A percentile compares a stretch with the other conserved stretches of the same genome.
These are phyloP conservation scores for Rhyzopertha dominica DNA, from an alignment of 1,140 invertebrate genomes.

Conservation along the genomic window DNA sequence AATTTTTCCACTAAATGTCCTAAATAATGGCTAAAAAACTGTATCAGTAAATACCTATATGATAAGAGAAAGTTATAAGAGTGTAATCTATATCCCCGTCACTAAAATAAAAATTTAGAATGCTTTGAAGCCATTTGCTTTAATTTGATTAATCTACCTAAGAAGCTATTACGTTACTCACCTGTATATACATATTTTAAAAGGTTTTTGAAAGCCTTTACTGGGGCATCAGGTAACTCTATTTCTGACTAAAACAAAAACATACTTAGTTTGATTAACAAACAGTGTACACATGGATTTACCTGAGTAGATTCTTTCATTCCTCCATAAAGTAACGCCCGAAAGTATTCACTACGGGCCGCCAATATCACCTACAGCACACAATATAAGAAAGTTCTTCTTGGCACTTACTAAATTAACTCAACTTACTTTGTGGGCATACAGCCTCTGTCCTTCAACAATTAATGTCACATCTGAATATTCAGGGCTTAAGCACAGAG, in stretches of 20 bases:
- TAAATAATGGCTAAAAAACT: no score
- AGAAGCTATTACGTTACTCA: conserved; percentile 24
- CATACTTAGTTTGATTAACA: conserved; percentile 4
- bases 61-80: no score
- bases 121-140: background rate
- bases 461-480: conserved; percentile 89
- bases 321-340: conserved; percentile 85
- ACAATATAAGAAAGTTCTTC: conserved; percentile 1
- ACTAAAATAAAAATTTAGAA: no score
- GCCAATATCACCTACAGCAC: conserved; percentile 68
- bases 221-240: conserved; percentile 75
- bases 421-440: conserved; percentile 71
- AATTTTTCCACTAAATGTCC: no score
- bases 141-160: background rate
- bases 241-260: conserved; percentile 64
- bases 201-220: conserved; percentile 83
- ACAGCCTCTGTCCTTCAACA: conserved; percentile 78
- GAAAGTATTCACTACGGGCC: conserved; percentile 90
- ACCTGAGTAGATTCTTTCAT: conserved; percentile 79
- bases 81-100: no score
- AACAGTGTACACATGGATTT: conserved; percentile 1
- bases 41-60: no score
- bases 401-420: background rate
- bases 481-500: conserved; percentile 78
- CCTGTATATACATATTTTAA: conserved; percentile 93